Evolutionary conservation across 1,140 invertebrate species (phyloP).

Genomic region (Acromyrmex charruanus): DNA sequence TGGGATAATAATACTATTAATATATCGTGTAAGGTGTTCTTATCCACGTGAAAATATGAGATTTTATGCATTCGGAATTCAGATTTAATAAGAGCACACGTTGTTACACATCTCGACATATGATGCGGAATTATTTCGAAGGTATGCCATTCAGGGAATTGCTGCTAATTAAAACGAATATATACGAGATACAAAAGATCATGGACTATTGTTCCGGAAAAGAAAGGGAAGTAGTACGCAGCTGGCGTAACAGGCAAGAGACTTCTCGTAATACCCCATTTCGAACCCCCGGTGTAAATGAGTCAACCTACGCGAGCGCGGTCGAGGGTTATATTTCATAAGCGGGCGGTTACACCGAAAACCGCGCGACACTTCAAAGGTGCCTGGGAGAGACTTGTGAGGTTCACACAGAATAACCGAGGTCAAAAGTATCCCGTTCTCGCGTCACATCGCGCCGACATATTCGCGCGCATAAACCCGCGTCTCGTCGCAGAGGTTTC

Average conservation of each 20-base stretch:
- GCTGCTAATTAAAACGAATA: constrained; percentile 55
- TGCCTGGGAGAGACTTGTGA: constrained; percentile 64
- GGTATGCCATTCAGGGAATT: constrained; percentile 16
- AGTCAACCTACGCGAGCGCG: constrained; percentile 40
- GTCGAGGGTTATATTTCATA: constrained; percentile 61
- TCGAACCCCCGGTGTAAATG: constrained; percentile 42
- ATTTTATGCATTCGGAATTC: constrained; percentile 23
- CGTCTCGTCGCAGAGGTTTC: constrained; percentile 70
- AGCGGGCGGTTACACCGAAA: constrained; percentile 66
- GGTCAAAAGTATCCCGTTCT: constrained; percentile 73
- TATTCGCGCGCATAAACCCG: constrained; percentile 64
- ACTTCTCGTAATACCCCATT: constrained; percentile 38
- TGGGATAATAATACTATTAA: neutral
- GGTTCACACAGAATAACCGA: constrained; percentile 64
- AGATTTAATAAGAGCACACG: constrained; percentile 13
- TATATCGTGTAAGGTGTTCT: neutral
- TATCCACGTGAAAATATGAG: neutral
- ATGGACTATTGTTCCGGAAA: constrained; percentile 29
- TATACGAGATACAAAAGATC: constrained; percentile 50
- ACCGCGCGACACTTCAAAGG: constrained; percentile 73
- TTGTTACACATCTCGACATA: neutral
- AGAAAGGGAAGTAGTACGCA: constrained; percentile 34
- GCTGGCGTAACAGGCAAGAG: neutral
- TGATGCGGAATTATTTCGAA: constrained; percentile 35
- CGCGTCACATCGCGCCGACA: neutral